phyloP scores from a whole-genome alignment of 2,797 vertebrate genomes.

The Euthynnus affinis region DNA sequence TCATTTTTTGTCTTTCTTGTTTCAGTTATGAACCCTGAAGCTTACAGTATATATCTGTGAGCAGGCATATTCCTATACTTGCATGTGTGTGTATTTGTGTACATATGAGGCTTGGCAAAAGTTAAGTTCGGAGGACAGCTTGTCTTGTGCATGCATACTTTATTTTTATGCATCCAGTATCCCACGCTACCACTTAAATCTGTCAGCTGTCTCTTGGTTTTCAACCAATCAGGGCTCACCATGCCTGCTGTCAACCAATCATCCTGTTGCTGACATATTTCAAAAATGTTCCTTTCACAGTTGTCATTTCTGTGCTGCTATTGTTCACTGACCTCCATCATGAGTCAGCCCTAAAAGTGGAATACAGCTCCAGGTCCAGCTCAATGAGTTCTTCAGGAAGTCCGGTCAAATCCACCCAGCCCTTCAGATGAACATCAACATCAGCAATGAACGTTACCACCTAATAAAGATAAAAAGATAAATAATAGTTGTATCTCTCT shows the following conservation, averaged over 20 bases:
- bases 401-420: slow-evolving; percentile 9
- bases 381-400: neutral
- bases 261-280: neutral
- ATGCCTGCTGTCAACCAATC: neutral
- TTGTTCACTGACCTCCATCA: neutral
- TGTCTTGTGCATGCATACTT: neutral
- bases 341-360: neutral
- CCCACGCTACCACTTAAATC: neutral
- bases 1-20: slow-evolving; percentile 40
- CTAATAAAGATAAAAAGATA: neutral
- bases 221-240: slow-evolving; percentile 4
- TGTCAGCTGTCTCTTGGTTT: neutral
- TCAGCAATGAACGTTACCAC: neutral
- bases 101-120: slow-evolving; percentile 12
- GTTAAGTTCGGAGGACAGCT: neutral
- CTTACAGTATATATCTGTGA: neutral
- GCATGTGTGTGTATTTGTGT: no score
- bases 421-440: neutral
- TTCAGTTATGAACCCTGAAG: slow-evolving; percentile 7
- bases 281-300: neutral
- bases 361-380: neutral
- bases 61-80: slow-evolving; percentile 1
- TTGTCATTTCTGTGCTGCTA: neutral
- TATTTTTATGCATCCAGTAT: neutral
- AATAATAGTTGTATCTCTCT: neutral